Percentiles rank a stretch among this genome's conserved stretches.
Conservation (phyloP, 2,113 vertebrate genomes). For the Chunga burmeisteri region DNA sequence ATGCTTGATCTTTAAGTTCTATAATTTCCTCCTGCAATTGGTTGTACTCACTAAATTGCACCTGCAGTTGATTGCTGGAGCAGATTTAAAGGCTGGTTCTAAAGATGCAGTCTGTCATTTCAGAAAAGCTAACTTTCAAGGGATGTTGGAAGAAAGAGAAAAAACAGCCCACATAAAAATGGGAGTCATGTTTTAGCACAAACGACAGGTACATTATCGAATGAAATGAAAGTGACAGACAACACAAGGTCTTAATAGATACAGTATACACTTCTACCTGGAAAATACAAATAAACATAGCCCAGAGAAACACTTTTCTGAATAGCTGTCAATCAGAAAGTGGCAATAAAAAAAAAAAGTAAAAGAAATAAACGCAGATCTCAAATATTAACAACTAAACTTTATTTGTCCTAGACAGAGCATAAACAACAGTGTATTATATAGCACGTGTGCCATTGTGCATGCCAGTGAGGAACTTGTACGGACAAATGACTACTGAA, state of each 20-base stretch:
- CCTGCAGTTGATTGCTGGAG: slow-evolving; percentile 43
- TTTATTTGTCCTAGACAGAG: background rate
- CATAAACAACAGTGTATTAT: background rate
- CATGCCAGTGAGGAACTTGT: background rate
- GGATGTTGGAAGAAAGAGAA: background rate
- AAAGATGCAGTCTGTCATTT: slow-evolving; percentile 14
- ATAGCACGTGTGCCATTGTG: background rate
- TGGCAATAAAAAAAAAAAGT: background rate
- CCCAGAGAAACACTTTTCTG: background rate
- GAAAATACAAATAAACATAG: slow-evolving; percentile 28
- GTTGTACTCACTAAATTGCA: slow-evolving; percentile 54
- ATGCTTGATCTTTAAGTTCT: slow-evolving; percentile 26
- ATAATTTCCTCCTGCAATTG: slow-evolving; percentile 58
- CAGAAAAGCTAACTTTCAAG: slow-evolving; percentile 25
- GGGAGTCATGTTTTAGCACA: background rate
- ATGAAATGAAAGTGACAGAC: slow-evolving; percentile 54
- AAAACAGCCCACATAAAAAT: background rate
- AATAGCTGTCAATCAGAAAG: slow-evolving; percentile 39
- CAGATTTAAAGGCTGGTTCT: slow-evolving; percentile 31
- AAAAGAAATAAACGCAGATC: background rate
- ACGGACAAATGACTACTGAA: background rate
- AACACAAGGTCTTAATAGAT: slow-evolving; percentile 38
- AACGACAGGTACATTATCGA: slow-evolving; percentile 45
- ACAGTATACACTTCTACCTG: background rate
- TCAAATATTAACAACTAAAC: background rate